Percentiles rank a stretch among this genome's conserved stretches.
Conservation (phyloP, 2,888 invertebrate species). For the Ellobium chinense region DNA sequence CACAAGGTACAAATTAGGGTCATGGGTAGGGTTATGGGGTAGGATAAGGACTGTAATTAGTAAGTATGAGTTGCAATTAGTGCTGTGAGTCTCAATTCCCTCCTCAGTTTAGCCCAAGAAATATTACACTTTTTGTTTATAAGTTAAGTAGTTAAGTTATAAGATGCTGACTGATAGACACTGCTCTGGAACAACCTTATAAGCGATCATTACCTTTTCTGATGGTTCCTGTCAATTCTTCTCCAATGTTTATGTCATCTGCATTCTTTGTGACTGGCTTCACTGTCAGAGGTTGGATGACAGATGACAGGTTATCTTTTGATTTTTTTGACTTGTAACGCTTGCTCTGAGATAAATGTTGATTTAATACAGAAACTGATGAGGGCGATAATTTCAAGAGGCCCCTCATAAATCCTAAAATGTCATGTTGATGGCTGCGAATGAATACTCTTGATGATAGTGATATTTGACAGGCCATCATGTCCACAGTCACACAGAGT, state of each 20-base stretch:
- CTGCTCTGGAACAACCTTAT: too few relatives aligned
- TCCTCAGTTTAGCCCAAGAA: too few relatives aligned
- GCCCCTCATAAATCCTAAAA: not conserved
- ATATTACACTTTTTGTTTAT: too few relatives aligned
- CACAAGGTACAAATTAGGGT: too few relatives aligned
- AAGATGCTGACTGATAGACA: too few relatives aligned
- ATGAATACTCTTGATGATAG: too few relatives aligned
- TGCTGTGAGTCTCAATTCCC: too few relatives aligned
- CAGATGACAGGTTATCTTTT: conserved; percentile 51
- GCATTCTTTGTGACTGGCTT: conserved; percentile 53
- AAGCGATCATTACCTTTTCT: conserved; percentile 82
- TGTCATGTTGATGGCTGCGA: not conserved
- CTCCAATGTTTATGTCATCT: conserved; percentile 89
- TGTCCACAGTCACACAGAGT: too few relatives aligned
- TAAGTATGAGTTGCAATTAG: too few relatives aligned
- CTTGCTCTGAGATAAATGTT: not conserved
- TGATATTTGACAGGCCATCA: conserved; percentile 16
- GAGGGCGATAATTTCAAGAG: conserved; percentile 6
- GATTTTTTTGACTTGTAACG: conserved; percentile 37
- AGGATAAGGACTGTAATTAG: too few relatives aligned
- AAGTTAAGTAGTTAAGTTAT: too few relatives aligned
- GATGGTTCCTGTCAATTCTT: conserved; percentile 89
- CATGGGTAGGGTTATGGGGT: too few relatives aligned
- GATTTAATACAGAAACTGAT: not conserved
- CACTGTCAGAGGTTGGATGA: conserved; percentile 64